A percentile compares a stretch with the other conserved stretches of the same genome.
Conservation (phyloP, 2,888 invertebrate genomes). For the Seira musarum region DNA sequence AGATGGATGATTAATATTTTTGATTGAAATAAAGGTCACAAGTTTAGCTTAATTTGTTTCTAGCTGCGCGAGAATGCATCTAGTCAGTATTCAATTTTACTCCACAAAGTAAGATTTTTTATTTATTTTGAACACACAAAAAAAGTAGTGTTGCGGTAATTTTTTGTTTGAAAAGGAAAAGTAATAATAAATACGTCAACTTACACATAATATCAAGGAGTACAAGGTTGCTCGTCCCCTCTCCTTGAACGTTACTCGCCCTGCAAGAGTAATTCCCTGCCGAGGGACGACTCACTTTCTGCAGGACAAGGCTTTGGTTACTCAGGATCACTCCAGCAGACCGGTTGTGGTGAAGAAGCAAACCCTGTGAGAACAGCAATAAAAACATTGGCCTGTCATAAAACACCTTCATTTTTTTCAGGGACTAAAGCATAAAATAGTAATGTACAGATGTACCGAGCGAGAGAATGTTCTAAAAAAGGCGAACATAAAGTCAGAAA, state of each 20-base stretch:
- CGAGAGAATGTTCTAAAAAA: background rate
- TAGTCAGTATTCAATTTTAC: too few relatives aligned
- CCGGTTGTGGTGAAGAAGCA: constrained; percentile 86
- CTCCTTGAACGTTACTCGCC: constrained; percentile 89
- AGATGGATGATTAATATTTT: too few relatives aligned
- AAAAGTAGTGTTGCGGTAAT: too few relatives aligned
- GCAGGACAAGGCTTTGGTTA: constrained; percentile 92
- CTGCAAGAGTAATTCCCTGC: constrained; percentile 91
- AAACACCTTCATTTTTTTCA: constrained; percentile 48
- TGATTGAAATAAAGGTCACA: too few relatives aligned
- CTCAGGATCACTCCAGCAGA: constrained; percentile 90
- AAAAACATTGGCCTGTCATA: constrained; percentile 51
- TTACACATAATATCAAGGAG: constrained; percentile 90
- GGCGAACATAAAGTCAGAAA: constrained; percentile 13
- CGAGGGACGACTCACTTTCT: constrained; percentile 88
- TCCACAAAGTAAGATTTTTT: too few relatives aligned
- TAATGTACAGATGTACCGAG: background rate
- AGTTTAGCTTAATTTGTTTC: too few relatives aligned
- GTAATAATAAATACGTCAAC: constrained; percentile 72
- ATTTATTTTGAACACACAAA: too few relatives aligned
- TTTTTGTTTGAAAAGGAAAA: background rate
- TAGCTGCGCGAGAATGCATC: too few relatives aligned
- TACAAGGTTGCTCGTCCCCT: constrained; percentile 89
- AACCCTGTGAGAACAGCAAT: constrained; percentile 76
- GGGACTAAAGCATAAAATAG: constrained; percentile 20